Base-by-base conservation (phyloP, 2,888 invertebrate species). In the Drosophila pseudotalamancana region DNA sequence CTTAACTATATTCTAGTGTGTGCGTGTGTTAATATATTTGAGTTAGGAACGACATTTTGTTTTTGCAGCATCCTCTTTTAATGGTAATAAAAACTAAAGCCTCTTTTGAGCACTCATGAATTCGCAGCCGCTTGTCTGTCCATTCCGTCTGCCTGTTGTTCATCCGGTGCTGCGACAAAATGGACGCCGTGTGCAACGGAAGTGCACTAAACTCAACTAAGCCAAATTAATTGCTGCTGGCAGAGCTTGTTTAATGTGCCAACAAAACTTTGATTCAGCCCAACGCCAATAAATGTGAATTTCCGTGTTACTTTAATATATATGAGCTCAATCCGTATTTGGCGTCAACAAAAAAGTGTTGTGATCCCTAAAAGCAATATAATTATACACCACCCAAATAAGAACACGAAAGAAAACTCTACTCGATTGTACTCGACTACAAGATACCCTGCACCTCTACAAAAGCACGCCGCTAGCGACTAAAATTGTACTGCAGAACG, bases 131-230 rank as follows among this genome's bases (percentile, higher is more conserved):
- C 29, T n/a, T 9, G 34, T 40, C 49, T 29, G 32, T 40, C 46
- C 5, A 37, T 21, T 48, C 48, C 34, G 45, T 45, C 34, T 32
- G 37, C 39, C 54, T 49, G 42, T 42, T 62, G 53, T 55, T 57
- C 64, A 70, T 81, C 79, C 87, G 84, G 87, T 55, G 60, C 66
- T 84, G 78, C 75, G 78, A 85, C 87, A 87, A 87, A 81, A 81
- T 87, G 87, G 78, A 74, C 74, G 78, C 87, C 78, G 75, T 87
- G 82, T 77, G 67, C 82, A 87, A 64, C 82, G 85, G 87, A 87
- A 81, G 85, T 77, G 83, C 82, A 81, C 83, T 81, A 74, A 85
- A 80, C 83, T 87, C 74, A 81, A 85, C 85, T 81, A 85, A 87
- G 87, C 85, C 85, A 85, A 81, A 81, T 81, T 87, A 81, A 81